These are phyloP conservation scores for Perca schrenkii DNA, from an alignment of 2,113 vertebrate genomes.

Conservation along the genomic window DNA sequence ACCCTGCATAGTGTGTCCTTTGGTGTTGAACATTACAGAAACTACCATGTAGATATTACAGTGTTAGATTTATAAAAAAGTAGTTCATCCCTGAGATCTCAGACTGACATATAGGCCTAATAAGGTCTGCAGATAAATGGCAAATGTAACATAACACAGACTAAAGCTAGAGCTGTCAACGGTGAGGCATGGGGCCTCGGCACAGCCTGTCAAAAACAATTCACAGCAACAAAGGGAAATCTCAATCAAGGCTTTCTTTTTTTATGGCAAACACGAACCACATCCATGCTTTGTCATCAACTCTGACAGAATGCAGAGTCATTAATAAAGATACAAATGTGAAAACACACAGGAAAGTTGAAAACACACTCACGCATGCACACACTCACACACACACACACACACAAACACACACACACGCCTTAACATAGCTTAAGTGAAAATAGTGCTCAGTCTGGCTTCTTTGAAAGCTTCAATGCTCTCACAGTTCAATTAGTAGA, in stretches of 20 bases:
- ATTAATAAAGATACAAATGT: conserved; percentile 47
- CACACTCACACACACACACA: not conserved
- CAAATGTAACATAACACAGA: conserved; percentile 59
- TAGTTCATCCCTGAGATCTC: conserved; percentile 14
- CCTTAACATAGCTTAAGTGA: conserved; percentile 44
- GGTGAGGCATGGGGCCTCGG: conserved; percentile 38
- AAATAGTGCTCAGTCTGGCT: conserved; percentile 34
- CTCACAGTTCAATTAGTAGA: conserved; percentile 78
- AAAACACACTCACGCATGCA: conserved; percentile 5
- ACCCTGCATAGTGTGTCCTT: conserved; percentile 19
- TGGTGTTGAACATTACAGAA: conserved; percentile 24
- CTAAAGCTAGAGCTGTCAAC: conserved; percentile 59
- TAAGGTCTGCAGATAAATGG: conserved; percentile 64
- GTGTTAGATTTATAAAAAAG: not conserved
- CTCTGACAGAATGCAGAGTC: conserved; percentile 40
- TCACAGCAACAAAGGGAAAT: conserved; percentile 62
- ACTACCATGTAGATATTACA: conserved; percentile 23
- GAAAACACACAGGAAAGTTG: not conserved
- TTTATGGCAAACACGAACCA: conserved; percentile 26
- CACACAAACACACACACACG: not conserved
- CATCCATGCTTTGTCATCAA: conserved; percentile 39
- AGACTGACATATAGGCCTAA: conserved; percentile 26
- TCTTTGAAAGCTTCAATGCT: conserved; percentile 68
- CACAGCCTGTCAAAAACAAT: conserved; percentile 70
- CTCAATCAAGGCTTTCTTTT: conserved; percentile 63